These are phyloP conservation scores for Anabas testudineus DNA, from an alignment of 2,797 vertebrate species.

Conservation along the genomic window DNA sequence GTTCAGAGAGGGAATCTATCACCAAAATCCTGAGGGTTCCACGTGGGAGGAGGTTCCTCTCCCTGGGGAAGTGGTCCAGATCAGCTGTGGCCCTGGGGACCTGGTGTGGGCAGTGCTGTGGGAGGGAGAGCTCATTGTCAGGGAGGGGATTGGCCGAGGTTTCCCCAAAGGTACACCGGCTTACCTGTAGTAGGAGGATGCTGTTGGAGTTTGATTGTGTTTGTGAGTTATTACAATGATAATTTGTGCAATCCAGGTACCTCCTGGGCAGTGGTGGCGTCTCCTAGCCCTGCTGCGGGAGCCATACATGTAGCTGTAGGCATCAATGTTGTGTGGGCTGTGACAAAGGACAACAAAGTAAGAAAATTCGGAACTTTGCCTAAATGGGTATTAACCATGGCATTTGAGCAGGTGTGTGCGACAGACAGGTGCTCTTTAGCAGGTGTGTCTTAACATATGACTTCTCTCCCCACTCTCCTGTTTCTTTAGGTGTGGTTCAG, in stretches of 20 bases:
- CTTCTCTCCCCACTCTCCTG: conserved; percentile 2
- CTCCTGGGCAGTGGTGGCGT: conserved; percentile 91
- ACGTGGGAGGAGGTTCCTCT: conserved; percentile 88
- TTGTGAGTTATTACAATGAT: background rate
- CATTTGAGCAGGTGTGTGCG: background rate
- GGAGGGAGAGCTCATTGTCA: conserved; percentile 96
- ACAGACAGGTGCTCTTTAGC: no score
- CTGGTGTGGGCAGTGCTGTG: conserved; percentile 96
- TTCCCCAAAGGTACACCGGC: conserved; percentile 88
- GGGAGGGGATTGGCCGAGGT: conserved; percentile 92
- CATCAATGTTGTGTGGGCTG: conserved; percentile 93
- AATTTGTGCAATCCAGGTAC: conserved; percentile 66
- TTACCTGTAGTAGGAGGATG: no score
- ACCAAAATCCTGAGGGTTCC: conserved; percentile 93
- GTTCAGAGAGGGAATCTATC: conserved; percentile 92
- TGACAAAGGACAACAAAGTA: conserved; percentile 97
- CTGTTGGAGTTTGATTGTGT: background rate
- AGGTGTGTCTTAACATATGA: no score
- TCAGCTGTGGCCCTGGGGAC: conserved; percentile 94
- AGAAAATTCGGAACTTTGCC: conserved; percentile 69
- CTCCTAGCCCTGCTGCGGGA: conserved; percentile 90
- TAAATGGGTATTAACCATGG: background rate
- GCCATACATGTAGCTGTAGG: conserved; percentile 92
- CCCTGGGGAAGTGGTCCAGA: conserved; percentile 95
- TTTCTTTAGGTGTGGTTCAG: conserved; percentile 94